Base-by-base conservation (phyloP, 1,140 invertebrate species). In the Linepithema humile region DNA sequence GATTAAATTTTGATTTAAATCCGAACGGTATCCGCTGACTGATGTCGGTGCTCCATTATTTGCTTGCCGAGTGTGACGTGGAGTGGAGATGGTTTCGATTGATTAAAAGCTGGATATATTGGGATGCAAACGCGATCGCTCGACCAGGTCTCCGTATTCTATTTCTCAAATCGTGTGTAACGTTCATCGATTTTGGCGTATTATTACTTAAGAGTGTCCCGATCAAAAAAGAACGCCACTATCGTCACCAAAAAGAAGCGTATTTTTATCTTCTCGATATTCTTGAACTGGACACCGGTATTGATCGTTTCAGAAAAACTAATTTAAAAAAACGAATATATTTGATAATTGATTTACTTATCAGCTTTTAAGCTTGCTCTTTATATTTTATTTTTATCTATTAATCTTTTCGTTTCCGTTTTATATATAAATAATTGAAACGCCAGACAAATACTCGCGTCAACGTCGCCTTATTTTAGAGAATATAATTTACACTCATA, bases 1-100 rank as follows among this genome's bases (percentile, higher is more conserved):
- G 38, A 73, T 73, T 57, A n/a, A 74, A 74, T 74, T 4, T 45
- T 29, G 40, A 75, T 64, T 74, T 43, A 43, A 74, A 29, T 26
- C 10, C 12, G 7, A n/a, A n/a, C 20, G 15, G 23, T 17, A 29
- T 38, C 26, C 20, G 4, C 29, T 29, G 32, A 32, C 45, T 35
- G 75, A 69, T 17, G n/a, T n/a, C 32, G 7, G 43, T 15, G 17
- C 48, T 80, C 29, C 35, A 55, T 78, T 80, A 69, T 55, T 43
- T 15, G 15, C 17, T 15, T 55, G n/a, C 2, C 62, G 45, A 29
- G 15, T 12, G 20, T 55, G 75, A 69, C 23, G 0, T 64, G 26
- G 40, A 75, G 73, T 67, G 64, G 17, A 40, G 20, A 50, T 15
- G 23, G 5, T 40, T 55, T 38, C 32, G 32, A 80, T 3, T 67